These are phyloP conservation scores for Heliocidaris tuberculata DNA, from an alignment of 35 echinoderm and acorn worm genomes.

Conservation along the genomic window DNA sequence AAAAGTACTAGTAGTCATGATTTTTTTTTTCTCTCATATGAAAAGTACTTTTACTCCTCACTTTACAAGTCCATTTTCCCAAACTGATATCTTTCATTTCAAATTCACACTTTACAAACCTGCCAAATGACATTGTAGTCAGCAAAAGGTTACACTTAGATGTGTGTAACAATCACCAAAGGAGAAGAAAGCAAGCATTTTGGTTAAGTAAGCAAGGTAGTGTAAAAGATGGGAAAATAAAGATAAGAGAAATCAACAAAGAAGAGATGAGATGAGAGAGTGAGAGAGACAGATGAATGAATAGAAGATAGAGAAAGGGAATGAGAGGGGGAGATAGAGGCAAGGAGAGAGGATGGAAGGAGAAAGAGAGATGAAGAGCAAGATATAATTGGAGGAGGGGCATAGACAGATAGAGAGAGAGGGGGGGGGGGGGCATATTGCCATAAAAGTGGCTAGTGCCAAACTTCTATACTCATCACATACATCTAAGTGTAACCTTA, in stretches of 20 bases:
- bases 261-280: not conserved
- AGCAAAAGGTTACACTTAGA: not conserved
- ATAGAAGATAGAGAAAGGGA: too few species aligned
- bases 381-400: too few species aligned
- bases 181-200: not conserved
- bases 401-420: too few species aligned
- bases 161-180: not conserved
- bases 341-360: not conserved
- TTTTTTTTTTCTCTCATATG: not conserved
- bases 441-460: too few species aligned
- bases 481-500: not conserved
- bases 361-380: not conserved
- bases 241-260: not conserved
- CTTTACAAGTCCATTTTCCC: not conserved
- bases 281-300: too few species aligned
- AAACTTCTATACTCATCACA: not conserved
- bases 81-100: constrained; percentile 26
- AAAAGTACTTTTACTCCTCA: constrained; percentile 4
- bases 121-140: not conserved
- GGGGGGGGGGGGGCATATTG: too few species aligned
- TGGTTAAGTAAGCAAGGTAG: too few species aligned
- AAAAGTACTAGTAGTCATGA: not conserved
- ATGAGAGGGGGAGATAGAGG: too few species aligned
- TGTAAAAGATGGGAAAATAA: too few species aligned
- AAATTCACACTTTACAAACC: constrained; percentile 12